Conservation (phyloP, 64 coral and sea anemone genomes). For the Montipora cactus region DNA sequence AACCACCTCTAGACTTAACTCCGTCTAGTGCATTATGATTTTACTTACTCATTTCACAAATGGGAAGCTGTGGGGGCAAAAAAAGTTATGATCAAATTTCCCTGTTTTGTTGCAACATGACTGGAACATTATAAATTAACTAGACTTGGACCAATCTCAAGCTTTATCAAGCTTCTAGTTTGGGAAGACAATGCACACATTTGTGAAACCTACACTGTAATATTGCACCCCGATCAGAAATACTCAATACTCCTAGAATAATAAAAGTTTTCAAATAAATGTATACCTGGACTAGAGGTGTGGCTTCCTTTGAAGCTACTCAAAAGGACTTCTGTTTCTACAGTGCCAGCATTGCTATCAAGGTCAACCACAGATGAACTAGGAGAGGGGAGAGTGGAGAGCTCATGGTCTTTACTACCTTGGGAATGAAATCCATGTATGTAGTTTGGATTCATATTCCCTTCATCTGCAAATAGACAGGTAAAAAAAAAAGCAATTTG, state of each 20-base stretch:
- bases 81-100: too few species aligned
- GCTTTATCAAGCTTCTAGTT: too few species aligned
- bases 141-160: too few species aligned
- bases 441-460: constrained; percentile 52
- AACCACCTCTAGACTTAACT: too few species aligned
- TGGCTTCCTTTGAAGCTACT: constrained; percentile 80
- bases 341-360: constrained; percentile 93
- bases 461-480: constrained; percentile 31
- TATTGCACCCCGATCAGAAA: too few species aligned
- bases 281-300: not conserved
- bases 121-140: too few species aligned
- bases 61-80: too few species aligned
- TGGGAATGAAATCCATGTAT: not conserved
- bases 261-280: not conserved
- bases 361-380: constrained; percentile 89
- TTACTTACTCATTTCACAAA: too few species aligned
- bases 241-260: not conserved
- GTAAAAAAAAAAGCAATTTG: not conserved
- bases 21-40: too few species aligned
- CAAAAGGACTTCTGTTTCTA: constrained; percentile 88
- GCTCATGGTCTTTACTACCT: constrained; percentile 38
- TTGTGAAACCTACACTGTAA: too few species aligned
- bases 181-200: too few species aligned
- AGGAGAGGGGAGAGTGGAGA: constrained; percentile 92
- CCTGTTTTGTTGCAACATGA: too few species aligned